Percentiles rank a stretch among this genome's conserved stretches.
These are phyloP conservation scores for Mycogona germanica DNA, from an alignment of 2,888 invertebrate species.

Conservation along the genomic window DNA sequence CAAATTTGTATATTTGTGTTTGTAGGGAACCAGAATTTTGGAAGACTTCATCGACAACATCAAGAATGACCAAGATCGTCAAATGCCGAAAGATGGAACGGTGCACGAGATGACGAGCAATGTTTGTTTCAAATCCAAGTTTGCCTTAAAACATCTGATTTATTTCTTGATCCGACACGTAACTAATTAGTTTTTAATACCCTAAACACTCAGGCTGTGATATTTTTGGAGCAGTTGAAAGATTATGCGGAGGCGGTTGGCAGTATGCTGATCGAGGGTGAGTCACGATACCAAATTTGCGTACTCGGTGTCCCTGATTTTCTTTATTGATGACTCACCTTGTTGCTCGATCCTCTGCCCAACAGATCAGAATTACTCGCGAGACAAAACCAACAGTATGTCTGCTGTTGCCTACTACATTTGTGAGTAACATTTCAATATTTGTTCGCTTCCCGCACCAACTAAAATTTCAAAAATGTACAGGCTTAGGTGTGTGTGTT, in stretches of 20 bases:
- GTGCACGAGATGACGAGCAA: slow-evolving; percentile 94
- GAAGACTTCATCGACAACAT: slow-evolving; percentile 90
- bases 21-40: slow-evolving; percentile 71
- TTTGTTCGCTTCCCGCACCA: not conserved
- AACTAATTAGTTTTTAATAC: not conserved
- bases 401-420: slow-evolving; percentile 36
- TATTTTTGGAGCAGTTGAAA: slow-evolving; percentile 71
- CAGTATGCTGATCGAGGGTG: slow-evolving; percentile 44
- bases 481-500: no score
- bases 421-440: slow-evolving; percentile 66
- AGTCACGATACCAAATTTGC: not conserved
- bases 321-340: not conserved
- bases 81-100: slow-evolving; percentile 91
- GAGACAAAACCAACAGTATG: slow-evolving; percentile 5
- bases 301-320: not conserved
- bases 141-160: not conserved
- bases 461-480: no score
- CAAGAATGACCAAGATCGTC: slow-evolving; percentile 47
- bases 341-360: slow-evolving; percentile 1
- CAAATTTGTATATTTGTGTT: slow-evolving; percentile 21
- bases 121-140: no score
- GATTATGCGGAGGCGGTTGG: slow-evolving; percentile 65
- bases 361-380: not conserved
- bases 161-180: not conserved
- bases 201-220: slow-evolving; percentile 42